Percentiles rank a stretch among this genome's conserved stretches.
Conservation (phyloP, 2,113 vertebrate species). For the Xiphophorus maculatus region DNA sequence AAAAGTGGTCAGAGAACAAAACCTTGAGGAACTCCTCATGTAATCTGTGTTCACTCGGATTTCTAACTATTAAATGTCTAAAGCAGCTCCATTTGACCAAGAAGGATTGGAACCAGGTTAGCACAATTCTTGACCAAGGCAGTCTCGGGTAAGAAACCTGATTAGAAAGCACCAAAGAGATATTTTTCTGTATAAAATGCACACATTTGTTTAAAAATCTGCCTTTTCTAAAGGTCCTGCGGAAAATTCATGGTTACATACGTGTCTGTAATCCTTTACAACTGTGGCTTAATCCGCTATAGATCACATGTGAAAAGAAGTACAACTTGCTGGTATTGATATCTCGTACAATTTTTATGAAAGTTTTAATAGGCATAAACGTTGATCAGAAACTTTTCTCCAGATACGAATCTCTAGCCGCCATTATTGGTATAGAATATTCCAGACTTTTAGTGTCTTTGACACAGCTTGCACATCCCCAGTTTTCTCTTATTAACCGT, state of each 20-base stretch:
- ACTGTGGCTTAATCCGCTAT: too few species aligned
- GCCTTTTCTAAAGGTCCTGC: too few species aligned
- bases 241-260: too few species aligned
- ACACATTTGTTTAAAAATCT: too few species aligned
- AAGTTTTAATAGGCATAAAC: not conserved
- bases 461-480: slow-evolving; percentile 11
- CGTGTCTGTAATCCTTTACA: too few species aligned
- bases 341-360: not conserved
- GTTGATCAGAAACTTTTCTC: not conserved
- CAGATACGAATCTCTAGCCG: not conserved
- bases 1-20: not conserved
- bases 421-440: not conserved
- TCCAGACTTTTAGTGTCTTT: not conserved
- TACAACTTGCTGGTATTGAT: not conserved
- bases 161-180: too few species aligned
- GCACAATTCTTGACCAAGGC: not conserved
- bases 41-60: not conserved
- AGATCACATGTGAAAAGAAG: too few species aligned
- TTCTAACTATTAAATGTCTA: not conserved
- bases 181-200: too few species aligned
- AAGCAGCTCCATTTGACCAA: not conserved
- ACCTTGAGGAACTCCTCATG: not conserved
- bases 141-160: too few species aligned
- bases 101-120: not conserved
- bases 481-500: slow-evolving; percentile 43